Evolutionary conservation across 2,113 vertebrate species (phyloP).

Genomic region (Lamprologus ornatipinnis): DNA sequence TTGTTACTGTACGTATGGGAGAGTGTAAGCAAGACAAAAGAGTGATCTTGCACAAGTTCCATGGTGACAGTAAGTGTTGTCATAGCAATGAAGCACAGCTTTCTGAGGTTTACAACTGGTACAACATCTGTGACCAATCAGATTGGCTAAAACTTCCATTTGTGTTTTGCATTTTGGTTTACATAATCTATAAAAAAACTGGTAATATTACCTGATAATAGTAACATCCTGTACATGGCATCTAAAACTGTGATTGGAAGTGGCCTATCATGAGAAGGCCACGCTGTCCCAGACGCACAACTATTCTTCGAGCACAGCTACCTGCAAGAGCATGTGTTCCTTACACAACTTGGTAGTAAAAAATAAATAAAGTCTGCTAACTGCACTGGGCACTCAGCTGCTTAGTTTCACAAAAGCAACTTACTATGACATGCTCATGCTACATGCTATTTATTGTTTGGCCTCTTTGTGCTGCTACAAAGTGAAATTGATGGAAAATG

Average conservation of each 20-base stretch:
- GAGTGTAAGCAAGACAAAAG: not conserved
- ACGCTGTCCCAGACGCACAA: not conserved
- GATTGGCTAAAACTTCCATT: not conserved
- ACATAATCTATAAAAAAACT: not conserved
- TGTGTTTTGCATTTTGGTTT: not conserved
- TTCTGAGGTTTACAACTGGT: not conserved
- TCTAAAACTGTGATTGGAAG: not conserved
- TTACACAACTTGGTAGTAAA: not conserved
- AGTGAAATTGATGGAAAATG: not conserved
- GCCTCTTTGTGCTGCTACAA: not conserved
- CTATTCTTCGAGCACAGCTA: not conserved
- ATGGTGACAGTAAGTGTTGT: not conserved
- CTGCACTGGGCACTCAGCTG: not conserved
- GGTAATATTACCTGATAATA: not conserved
- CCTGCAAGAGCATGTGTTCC: not conserved
- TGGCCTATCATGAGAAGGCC: not conserved
- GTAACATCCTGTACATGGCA: not conserved
- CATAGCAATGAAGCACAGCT: not conserved
- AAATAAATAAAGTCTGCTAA: not conserved
- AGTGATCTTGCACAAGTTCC: not conserved
- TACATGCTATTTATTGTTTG: not conserved
- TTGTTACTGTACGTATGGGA: not conserved
- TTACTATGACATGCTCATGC: not conserved
- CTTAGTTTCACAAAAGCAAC: not conserved
- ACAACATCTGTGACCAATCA: constrained; percentile 14